Evolutionary conservation across 1,140 invertebrate species (phyloP), one percentile per base, ranked within the genome.

Genomic region (Aphis gossypii): DNA sequence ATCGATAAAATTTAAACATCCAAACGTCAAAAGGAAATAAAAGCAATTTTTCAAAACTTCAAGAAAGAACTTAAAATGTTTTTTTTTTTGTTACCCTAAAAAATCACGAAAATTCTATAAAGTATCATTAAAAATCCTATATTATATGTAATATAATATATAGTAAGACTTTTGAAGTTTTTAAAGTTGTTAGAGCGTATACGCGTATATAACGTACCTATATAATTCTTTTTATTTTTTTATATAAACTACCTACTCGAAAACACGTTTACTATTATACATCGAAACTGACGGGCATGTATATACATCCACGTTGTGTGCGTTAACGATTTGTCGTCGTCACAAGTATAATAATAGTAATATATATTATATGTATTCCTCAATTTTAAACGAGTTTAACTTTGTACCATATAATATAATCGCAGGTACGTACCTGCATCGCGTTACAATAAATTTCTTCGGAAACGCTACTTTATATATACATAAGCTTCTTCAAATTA

Each of bases 241-340:
- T 68, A 35, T n/a, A 9, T 68, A 68, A 68, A 68, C 30, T 68
- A 68, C 60, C 30, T 68, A 68, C 60, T 68, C 30, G n/a, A 68
- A 68, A n/a, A 68, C 60, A 68, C 60, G 60, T 68, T 68, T 68
- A n/a, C 60, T n/a, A 68, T n/a, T 68, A 68, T 68, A 68, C 30
- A 68, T n/a, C 9, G 60, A 68, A n/a, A 68, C 30, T 68, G 60
- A n/a, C 60, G 30, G 30, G 30, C 56, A 9, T 60, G 25, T 60
- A 60, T 56, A 56, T 56, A 46, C 21, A 56, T 8, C 7, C 9
- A 25, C 25, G 25, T 25, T 56, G 25, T 60, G 25, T 68, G 25
- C 11, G 30, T 68, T 30, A 60, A 68, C 60, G 21, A 68, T 68
- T 68, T 68, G 56, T 68, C 30, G 30, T 30, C 60, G 30, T 60